Percentiles rank a stretch among this genome's conserved stretches.
phyloP scores from a whole-genome alignment of 2,797 vertebrate species.

The Mallotus villosus region DNA sequence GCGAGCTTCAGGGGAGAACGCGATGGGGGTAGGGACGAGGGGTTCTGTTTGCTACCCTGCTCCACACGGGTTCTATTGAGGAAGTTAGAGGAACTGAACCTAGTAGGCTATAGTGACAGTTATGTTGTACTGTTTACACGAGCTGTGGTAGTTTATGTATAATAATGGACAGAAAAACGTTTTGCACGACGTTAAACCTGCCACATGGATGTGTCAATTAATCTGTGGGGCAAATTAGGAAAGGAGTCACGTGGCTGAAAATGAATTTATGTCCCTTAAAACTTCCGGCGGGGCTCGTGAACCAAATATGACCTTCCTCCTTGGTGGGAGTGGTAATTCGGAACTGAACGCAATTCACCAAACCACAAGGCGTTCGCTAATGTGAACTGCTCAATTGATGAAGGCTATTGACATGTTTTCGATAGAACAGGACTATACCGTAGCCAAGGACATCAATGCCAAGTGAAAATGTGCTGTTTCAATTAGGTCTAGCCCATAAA shows the following conservation, averaged over 20 bases:
- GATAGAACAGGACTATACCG: too few species aligned
- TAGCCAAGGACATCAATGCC: too few species aligned
- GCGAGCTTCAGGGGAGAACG: conserved; percentile 66
- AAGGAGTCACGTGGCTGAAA: conserved; percentile 13
- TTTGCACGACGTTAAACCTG: neutral
- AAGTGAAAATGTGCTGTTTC: too few species aligned
- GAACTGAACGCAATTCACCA: conserved; percentile 22
- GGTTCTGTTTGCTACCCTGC: conserved; percentile 36
- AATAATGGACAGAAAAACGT: neutral
- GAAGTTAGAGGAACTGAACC: conserved; percentile 50
- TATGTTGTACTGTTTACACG: conserved; percentile 30
- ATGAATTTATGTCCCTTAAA: conserved; percentile 40
- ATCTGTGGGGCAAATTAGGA: neutral
- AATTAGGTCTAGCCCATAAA: too few species aligned
- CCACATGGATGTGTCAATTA: neutral
- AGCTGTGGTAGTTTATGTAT: neutral
- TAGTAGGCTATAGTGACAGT: conserved; percentile 40
- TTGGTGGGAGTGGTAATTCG: conserved; percentile 55
- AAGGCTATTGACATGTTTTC: neutral
- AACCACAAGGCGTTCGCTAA: neutral
- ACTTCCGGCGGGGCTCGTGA: conserved; percentile 23
- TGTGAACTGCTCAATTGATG: neutral
- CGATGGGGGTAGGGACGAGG: conserved; percentile 70
- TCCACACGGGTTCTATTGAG: conserved; percentile 39
- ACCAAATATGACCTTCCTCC: conserved; percentile 44